Percentiles rank a stretch among this genome's conserved stretches.
Conservation (phyloP, 2,797 vertebrate genomes). For the Gallinago stenura region DNA sequence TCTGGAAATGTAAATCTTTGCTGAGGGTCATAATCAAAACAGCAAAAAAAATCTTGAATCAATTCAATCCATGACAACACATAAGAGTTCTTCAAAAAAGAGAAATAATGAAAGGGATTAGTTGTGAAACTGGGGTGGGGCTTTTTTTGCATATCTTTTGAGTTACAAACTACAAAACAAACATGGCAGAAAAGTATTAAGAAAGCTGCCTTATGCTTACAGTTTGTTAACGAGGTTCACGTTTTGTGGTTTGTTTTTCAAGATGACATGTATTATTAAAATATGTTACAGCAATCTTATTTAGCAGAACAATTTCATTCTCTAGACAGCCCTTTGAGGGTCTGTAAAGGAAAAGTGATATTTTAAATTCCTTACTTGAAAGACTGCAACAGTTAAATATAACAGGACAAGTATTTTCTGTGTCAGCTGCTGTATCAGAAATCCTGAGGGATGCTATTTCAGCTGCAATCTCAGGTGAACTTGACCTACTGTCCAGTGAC, state of each 20-base stretch:
- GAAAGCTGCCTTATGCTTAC: not conserved
- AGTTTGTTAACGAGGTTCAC: not conserved
- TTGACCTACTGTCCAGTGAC: not conserved
- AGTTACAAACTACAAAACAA: not conserved
- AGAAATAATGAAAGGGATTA: not conserved
- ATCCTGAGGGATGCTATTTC: not conserved
- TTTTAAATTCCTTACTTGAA: not conserved
- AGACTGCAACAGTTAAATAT: not conserved
- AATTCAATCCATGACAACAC: not conserved
- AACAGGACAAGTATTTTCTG: not conserved
- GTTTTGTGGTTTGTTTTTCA: not conserved
- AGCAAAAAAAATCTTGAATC: not conserved
- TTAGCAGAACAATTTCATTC: not conserved
- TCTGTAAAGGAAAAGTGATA: not conserved
- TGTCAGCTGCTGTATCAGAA: not conserved
- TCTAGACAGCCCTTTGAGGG: not conserved
- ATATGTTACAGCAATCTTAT: not conserved
- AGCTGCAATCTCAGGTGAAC: not conserved
- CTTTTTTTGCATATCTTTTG: rapidly evolving
- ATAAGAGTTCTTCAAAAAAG: not conserved
- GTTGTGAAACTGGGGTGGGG: not conserved
- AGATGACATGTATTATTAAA: not conserved
- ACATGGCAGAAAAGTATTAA: not conserved
- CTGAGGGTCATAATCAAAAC: not conserved
- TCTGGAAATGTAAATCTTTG: not conserved